phyloP scores from a whole-genome alignment of 2,113 vertebrate genomes.

The Zonotrichia leucophrys region DNA sequence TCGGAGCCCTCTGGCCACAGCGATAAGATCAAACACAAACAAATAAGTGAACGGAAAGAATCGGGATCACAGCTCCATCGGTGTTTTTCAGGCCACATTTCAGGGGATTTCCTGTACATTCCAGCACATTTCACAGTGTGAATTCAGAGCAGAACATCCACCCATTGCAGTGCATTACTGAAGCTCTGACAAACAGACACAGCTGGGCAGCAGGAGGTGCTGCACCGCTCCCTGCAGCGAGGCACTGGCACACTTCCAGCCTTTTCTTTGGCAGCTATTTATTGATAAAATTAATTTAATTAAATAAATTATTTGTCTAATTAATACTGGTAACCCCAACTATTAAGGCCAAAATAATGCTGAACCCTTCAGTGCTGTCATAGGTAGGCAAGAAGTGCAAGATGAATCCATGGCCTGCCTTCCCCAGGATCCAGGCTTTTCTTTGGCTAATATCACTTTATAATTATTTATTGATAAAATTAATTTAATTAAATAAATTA shows the following conservation, averaged over 20 bases:
- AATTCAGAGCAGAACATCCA: not conserved
- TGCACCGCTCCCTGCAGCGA: not conserved
- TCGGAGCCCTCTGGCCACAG: not conserved
- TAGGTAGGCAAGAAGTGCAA: not conserved
- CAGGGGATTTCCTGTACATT: conserved; percentile 2
- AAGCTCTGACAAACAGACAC: not conserved
- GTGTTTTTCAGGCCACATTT: not conserved
- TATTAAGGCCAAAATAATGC: no score
- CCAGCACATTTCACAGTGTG: not conserved
- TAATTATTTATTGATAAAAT: no score
- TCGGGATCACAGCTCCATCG: not conserved
- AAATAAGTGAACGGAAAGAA: not conserved
- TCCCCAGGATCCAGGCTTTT: not conserved
- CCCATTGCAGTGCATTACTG: not conserved
- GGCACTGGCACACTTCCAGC: not conserved
- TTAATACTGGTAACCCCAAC: no score
- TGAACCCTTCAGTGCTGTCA: not conserved
- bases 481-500: no score
- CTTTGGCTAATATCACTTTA: no score
- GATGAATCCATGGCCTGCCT: not conserved
- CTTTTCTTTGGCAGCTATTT: no score
- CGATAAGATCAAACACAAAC: conserved; percentile 14
- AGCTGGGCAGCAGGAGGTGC: not conserved
- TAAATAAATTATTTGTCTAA: no score
- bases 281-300: no score